Evolutionary conservation across 2,113 vertebrate genomes (phyloP), one percentile per base, ranked within the genome.

Genomic region (Upupa epops): DNA sequence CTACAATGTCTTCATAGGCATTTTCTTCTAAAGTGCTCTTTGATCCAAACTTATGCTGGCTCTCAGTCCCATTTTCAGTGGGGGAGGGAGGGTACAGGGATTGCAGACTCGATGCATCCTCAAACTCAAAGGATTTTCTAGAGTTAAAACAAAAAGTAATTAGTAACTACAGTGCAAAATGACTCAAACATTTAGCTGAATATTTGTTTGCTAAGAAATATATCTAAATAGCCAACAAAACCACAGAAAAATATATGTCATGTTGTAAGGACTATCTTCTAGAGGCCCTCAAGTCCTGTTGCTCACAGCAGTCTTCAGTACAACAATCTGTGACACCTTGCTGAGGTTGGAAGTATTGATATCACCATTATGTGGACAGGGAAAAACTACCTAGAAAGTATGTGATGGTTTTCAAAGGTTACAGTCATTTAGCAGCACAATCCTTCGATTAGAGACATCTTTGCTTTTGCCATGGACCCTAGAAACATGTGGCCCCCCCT

Each of bases 1-100:
- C 99, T 95, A 99, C 98, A 82, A 99, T 99, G 91, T 99, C 99
- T 97, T 99, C 99, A 88, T 99, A 99, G 89, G 99, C 97, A 89
- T 99, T 99, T 95, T 99, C 99, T 98, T 99, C 99, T 98, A 98
- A 98, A 98, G 98, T 98, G 98, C 98, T 98, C 98, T 99, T 99
- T 85, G 98, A 98, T 97, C 97, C 98, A 96, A 98, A 98, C 81
- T 98, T 98, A 86, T 96, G 98, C 95, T 97, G 98, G 84, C 90
- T 97, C 86, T 98, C 98, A 8, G 98, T 98, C 97, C 99, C 99
- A 40, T 99, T 99, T 97, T 99, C 98, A 82, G 97, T 98, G 28
- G 98, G 99, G 71, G 98, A 98, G 76, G 99, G 97, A 26, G 98
- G 98, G 94, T 98, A 97, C 63, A 98, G 97, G 93, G 98, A 98